Percentiles rank a stretch among this genome's conserved stretches.
Conservation (phyloP, 2,888 invertebrate species). For the Abrostola tripartita region DNA sequence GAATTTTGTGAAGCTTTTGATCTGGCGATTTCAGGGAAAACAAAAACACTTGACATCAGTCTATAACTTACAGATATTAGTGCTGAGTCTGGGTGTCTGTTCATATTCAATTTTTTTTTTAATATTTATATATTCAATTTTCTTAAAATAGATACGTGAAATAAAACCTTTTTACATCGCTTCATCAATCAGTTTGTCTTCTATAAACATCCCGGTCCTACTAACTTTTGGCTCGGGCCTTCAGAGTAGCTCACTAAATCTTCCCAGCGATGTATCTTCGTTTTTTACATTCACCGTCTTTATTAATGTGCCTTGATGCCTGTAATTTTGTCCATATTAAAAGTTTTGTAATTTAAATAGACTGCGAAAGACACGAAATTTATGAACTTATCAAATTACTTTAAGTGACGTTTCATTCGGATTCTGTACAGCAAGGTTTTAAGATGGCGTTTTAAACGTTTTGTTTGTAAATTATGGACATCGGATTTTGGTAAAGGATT, state of each 20-base stretch:
- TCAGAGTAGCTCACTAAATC: constrained; percentile 18
- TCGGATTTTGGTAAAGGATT: not conserved
- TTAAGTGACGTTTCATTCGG: constrained; percentile 22
- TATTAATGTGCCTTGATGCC: constrained; percentile 39
- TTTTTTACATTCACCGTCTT: constrained; percentile 24
- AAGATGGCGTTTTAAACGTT: not conserved
- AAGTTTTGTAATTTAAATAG: constrained; percentile 43
- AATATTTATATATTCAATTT: no score
- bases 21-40: no score
- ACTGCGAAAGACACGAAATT: constrained; percentile 35
- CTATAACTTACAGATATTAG: no score
- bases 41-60: no score
- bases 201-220: constrained; percentile 17
- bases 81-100: no score
- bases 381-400: constrained; percentile 50
- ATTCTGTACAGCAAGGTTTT: constrained; percentile 20
- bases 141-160: no score
- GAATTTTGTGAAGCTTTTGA: no score
- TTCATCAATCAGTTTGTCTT: constrained; percentile 24
- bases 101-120: no score
- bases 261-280: constrained; percentile 19
- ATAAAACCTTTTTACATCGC: constrained; percentile 11
- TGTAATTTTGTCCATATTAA: constrained; percentile 46
- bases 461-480: not conserved
- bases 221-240: constrained; percentile 11